Evolutionary conservation across 2,888 invertebrate species (phyloP).

Genomic region (Zaprionus obscuricornis): DNA sequence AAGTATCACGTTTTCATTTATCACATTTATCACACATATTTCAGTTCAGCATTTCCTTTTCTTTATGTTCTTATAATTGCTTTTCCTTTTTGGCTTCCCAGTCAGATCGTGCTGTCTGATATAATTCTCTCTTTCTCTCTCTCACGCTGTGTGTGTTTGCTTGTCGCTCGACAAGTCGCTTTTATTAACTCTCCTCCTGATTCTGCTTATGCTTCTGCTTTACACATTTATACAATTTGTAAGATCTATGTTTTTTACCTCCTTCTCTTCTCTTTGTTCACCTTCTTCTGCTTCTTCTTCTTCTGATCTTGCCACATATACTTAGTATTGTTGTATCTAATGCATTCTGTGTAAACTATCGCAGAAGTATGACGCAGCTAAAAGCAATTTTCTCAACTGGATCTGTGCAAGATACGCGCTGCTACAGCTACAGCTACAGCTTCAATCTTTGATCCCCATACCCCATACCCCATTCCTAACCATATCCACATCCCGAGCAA

Average conservation of each 20-base stretch:
- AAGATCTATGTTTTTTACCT: too few species aligned
- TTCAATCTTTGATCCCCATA: neutral
- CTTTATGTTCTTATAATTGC: constrained; percentile 20
- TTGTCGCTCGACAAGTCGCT: constrained; percentile 10
- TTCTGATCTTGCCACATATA: too few species aligned
- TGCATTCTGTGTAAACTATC: constrained; percentile 24
- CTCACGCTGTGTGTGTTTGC: too few species aligned
- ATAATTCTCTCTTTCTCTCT: too few species aligned
- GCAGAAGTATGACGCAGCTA: constrained; percentile 39
- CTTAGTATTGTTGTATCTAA: constrained; percentile 22
- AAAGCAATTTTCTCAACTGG: constrained; percentile 58
- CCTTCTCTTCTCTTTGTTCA: too few species aligned
- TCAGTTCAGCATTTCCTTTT: constrained; percentile 31
- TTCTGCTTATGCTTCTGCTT: too few species aligned
- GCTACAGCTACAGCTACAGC: neutral
- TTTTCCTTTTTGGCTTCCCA: neutral
- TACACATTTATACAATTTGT: too few species aligned
- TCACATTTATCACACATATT: constrained; percentile 10
- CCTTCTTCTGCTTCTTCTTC: too few species aligned
- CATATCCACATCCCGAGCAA: too few species aligned
- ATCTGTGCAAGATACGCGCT: constrained; percentile 9
- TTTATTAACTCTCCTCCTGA: constrained; percentile 24
- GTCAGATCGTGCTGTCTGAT: constrained; percentile 44
- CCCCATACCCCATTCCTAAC: constrained; percentile 6
- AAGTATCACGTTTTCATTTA: neutral